A percentile compares a stretch with the other conserved stretches of the same genome.
phyloP scores from a whole-genome alignment of 2,888 invertebrate species.

The Calliopum simillimum region DNA sequence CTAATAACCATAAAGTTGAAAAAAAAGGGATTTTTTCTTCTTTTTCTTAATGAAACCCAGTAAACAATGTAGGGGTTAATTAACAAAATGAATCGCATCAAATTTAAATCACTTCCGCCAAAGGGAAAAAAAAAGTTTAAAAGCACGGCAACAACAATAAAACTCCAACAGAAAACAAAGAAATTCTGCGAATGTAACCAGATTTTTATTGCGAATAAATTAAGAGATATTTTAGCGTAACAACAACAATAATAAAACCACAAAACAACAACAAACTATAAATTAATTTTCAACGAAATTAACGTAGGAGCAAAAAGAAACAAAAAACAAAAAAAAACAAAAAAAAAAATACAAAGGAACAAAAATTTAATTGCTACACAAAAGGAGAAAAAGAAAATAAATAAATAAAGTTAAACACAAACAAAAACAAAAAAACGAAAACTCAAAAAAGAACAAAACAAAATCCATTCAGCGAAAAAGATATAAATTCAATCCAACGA shows the following conservation, averaged over 20 bases:
- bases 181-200: background rate
- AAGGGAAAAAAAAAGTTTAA: background rate
- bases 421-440: background rate
- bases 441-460: background rate
- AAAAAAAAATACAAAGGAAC: background rate
- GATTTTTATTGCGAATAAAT: conserved; percentile 10
- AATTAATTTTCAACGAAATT: conserved; percentile 4
- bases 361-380: conserved; percentile 3
- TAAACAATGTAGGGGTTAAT: background rate
- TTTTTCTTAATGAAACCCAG: too few relatives aligned
- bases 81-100: background rate
- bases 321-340: background rate
- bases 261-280: background rate
- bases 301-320: background rate
- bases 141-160: background rate
- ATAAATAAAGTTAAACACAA: background rate
- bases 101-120: too few relatives aligned
- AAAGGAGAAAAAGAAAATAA: background rate
- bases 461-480: too few relatives aligned
- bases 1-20: background rate
- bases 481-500: too few relatives aligned
- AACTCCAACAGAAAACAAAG: background rate
- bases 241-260: background rate
- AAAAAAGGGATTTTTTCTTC: background rate
- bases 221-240: conserved; percentile 1